Conservation (phyloP, 2,888 invertebrate species). For the Nipponacmea schrenckii region DNA sequence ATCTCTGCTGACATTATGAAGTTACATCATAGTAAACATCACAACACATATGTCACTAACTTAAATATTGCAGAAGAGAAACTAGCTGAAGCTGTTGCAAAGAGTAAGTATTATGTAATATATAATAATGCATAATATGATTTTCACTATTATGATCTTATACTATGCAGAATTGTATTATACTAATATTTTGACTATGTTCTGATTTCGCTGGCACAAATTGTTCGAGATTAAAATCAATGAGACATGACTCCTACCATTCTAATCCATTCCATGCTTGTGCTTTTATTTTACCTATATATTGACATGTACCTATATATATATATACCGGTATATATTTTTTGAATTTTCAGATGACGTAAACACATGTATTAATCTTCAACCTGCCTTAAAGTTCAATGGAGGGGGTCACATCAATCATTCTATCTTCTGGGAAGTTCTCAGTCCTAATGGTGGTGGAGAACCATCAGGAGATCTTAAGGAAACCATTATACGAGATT, state of each 20-base stretch:
- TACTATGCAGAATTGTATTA: too few species aligned
- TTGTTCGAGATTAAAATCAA: too few species aligned
- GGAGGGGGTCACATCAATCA: conserved; percentile 99
- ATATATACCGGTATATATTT: too few species aligned
- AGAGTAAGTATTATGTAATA: conserved; percentile 69
- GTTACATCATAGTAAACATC: conserved; percentile 97
- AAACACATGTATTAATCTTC: conserved; percentile 80
- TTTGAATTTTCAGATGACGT: conserved; percentile 78
- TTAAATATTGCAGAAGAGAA: conserved; percentile 95
- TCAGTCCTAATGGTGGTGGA: conserved; percentile 82
- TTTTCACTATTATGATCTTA: too few species aligned
- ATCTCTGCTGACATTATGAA: conserved; percentile 97
- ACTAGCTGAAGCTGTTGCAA: conserved; percentile 81
- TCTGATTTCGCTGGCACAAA: too few species aligned
- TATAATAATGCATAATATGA: too few species aligned
- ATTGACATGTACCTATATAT: too few species aligned
- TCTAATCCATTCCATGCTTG: too few species aligned
- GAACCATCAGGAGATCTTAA: conserved; percentile 71
- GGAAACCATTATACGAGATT: conserved; percentile 76
- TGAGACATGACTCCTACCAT: too few species aligned
- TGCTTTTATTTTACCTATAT: too few species aligned
- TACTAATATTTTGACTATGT: too few species aligned
- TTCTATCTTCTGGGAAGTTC: conserved; percentile 96
- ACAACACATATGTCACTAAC: conserved; percentile 95
- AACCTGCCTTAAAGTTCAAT: conserved; percentile 92